These are phyloP conservation scores for Drusus annulatus DNA, from an alignment of 1,140 invertebrate species.

Conservation along the genomic window DNA sequence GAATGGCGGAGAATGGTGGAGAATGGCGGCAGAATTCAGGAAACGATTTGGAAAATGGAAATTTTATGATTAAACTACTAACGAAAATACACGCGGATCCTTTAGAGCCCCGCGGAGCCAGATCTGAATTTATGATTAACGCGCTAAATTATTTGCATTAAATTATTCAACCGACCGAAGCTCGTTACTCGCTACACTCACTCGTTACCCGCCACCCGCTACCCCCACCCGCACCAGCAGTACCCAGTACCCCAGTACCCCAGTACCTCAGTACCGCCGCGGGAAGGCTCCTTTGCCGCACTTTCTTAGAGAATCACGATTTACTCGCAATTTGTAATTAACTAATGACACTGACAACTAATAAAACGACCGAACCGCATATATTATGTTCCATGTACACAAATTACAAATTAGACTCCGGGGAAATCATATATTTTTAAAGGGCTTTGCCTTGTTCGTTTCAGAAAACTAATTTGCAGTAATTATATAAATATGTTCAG, in stretches of 20 bases:
- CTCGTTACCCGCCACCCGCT: neutral
- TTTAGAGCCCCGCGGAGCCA: constrained; percentile 27
- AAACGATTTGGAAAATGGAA: constrained; percentile 60
- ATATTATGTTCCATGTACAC: no score
- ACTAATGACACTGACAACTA: neutral
- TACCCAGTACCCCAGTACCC: no score
- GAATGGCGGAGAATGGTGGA: neutral
- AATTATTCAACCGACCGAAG: constrained; percentile 36
- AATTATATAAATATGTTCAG: no score
- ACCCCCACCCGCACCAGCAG: no score
- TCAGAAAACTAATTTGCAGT: no score
- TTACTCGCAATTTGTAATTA: neutral
- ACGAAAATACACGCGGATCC: constrained; percentile 46
- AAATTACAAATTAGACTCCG: no score
- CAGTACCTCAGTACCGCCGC: neutral
- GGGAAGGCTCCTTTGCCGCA: neutral
- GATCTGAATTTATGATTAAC: constrained; percentile 52
- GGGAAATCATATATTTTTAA: no score
- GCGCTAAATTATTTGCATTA: constrained; percentile 42
- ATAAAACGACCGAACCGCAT: no score
- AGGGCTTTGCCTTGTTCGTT: no score
- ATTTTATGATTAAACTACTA: constrained; percentile 57
- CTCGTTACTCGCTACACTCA: neutral
- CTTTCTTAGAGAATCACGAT: neutral
- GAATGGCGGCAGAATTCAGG: constrained; percentile 45